Conservation (phyloP, 2,888 invertebrate species). For the Mythimna lalbum region DNA sequence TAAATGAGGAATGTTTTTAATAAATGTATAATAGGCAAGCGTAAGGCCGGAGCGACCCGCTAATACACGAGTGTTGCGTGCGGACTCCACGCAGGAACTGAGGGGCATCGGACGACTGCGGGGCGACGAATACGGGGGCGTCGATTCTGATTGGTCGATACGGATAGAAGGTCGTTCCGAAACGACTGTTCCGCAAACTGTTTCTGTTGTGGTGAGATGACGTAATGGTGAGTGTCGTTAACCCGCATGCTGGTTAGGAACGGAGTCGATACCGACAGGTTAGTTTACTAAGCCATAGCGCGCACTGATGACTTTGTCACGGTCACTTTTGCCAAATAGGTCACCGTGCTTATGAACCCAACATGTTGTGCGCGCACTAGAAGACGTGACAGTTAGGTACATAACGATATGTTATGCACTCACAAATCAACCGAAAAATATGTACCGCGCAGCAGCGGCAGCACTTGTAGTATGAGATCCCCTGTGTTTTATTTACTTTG, state of each 20-base stretch:
- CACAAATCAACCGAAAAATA: too few relatives aligned
- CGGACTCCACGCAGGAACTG: background rate
- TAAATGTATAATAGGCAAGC: background rate
- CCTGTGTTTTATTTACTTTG: too few relatives aligned
- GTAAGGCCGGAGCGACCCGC: background rate
- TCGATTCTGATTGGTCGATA: slow-evolving; percentile 31
- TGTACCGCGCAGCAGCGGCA: too few relatives aligned
- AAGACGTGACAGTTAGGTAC: too few relatives aligned
- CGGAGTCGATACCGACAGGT: background rate
- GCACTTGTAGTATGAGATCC: too few relatives aligned
- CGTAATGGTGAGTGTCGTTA: slow-evolving; percentile 8
- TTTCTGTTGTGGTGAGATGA: background rate
- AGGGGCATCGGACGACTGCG: slow-evolving; percentile 8
- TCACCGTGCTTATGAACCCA: too few relatives aligned
- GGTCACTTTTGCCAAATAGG: too few relatives aligned
- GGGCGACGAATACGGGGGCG: slow-evolving; percentile 3
- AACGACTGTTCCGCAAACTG: slow-evolving; percentile 44
- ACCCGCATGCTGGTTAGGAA: slow-evolving; percentile 26
- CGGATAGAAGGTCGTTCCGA: slow-evolving; percentile 27
- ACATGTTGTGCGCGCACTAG: too few relatives aligned
- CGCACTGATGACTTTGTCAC: too few relatives aligned
- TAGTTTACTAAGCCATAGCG: too few relatives aligned
- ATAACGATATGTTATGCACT: too few relatives aligned
- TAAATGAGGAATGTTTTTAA: background rate
- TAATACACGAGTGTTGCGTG: slow-evolving; percentile 7